phyloP scores from a whole-genome alignment of 2,797 vertebrate species.

The Fratercula arctica region DNA sequence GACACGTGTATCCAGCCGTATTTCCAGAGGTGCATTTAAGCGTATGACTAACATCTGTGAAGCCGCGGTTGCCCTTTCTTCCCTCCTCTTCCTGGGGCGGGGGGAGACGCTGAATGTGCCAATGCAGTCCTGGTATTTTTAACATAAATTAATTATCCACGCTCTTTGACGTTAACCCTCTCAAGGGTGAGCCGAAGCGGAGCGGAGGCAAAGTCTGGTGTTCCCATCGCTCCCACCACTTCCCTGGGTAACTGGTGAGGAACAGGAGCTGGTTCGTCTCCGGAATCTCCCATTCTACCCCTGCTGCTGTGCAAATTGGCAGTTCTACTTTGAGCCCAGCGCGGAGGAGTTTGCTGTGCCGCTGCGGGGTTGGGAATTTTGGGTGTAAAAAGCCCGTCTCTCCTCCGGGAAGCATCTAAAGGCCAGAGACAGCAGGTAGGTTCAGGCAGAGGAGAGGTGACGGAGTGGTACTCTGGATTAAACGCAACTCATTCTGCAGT shows the following conservation, averaged over 20 bases:
- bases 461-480: neutral
- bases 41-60: neutral
- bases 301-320: neutral
- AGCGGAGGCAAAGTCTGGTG: neutral
- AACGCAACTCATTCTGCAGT: neutral
- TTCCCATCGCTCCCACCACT: neutral
- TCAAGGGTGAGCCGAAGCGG: neutral
- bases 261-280: neutral
- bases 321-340: neutral
- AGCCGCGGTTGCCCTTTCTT: neutral
- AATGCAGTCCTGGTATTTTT: slow-evolving; percentile 12
- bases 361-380: neutral
- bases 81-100: neutral
- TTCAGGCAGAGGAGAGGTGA: neutral
- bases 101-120: neutral
- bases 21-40: neutral
- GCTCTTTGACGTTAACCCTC: neutral
- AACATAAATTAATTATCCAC: slow-evolving; percentile 13
- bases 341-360: neutral
- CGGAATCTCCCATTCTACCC: neutral
- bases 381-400: neutral
- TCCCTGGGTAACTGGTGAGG: neutral
- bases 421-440: neutral
- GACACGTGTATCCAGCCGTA: neutral
- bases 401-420: neutral